These are phyloP conservation scores for Araneus ventricosus DNA, from an alignment of 1,140 invertebrate genomes.

Conservation along the genomic window DNA sequence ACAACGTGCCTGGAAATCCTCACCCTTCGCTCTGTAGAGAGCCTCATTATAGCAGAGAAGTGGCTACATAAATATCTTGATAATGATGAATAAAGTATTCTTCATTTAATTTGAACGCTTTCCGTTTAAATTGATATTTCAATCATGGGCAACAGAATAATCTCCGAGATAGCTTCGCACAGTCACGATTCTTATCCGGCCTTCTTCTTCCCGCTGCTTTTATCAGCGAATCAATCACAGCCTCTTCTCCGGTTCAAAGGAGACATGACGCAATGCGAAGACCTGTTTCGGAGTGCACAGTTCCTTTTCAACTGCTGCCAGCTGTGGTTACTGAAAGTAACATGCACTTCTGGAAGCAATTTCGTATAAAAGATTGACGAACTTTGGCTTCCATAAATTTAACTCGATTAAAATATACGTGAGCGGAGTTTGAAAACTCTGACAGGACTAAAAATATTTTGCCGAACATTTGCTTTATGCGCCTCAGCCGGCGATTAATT, in stretches of 20 bases:
- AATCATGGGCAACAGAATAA: slow-evolving; percentile 11
- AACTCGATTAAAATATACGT: neutral
- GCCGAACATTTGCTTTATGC: neutral
- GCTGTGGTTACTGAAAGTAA: neutral
- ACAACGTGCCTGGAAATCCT: neutral
- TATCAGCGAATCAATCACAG: neutral
- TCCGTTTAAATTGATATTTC: slow-evolving; percentile 10
- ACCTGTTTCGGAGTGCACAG: neutral
- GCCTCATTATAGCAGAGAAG: neutral
- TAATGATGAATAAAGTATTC: neutral
- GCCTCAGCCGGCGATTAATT: no score
- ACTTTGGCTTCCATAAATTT: neutral
- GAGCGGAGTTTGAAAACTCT: neutral
- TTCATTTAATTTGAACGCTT: slow-evolving; percentile 6
- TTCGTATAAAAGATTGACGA: neutral
- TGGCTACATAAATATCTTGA: neutral
- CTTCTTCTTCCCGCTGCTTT: neutral
- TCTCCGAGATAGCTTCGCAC: neutral
- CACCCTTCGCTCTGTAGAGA: neutral
- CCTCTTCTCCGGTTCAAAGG: neutral
- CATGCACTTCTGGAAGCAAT: neutral
- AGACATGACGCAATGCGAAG: neutral
- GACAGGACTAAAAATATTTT: neutral
- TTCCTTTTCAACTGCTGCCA: neutral
- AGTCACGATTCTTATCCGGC: neutral